These are phyloP conservation scores for Chaunax sp. DNA, from an alignment of 2,797 vertebrate species.

Conservation along the genomic window DNA sequence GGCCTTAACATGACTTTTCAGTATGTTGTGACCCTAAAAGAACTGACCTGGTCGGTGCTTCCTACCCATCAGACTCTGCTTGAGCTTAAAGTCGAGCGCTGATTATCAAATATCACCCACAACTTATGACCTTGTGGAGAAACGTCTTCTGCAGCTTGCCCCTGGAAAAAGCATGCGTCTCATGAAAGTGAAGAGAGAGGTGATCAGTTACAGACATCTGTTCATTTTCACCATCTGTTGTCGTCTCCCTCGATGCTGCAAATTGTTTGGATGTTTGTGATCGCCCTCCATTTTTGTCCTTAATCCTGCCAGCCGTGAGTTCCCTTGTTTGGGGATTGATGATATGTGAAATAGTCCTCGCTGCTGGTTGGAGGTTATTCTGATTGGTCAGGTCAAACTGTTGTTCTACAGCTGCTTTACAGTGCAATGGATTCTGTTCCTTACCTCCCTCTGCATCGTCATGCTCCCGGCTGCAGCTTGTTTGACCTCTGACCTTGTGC, in stretches of 20 bases:
- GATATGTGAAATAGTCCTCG: slow-evolving; percentile 18
- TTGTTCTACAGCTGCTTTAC: not conserved
- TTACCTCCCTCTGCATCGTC: not conserved
- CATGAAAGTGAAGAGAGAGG: slow-evolving; percentile 7
- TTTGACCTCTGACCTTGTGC: slow-evolving; percentile 21
- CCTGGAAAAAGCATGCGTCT: not conserved
- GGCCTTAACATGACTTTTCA: slow-evolving; percentile 32
- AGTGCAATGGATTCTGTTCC: not conserved
- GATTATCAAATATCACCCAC: slow-evolving; percentile 1
- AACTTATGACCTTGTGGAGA: slow-evolving; percentile 13
- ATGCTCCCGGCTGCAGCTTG: not conserved
- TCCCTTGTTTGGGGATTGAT: slow-evolving; percentile 21
- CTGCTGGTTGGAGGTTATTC: slow-evolving; percentile 11
- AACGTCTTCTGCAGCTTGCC: not conserved
- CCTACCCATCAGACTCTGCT: not conserved
- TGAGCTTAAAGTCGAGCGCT: slow-evolving; percentile 4
- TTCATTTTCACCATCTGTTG: slow-evolving; percentile 40
- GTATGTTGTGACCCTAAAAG: not conserved
- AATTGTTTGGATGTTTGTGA: slow-evolving; percentile 29
- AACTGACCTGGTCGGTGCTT: not conserved
- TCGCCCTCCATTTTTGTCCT: not conserved
- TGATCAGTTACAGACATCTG: slow-evolving; percentile 42
- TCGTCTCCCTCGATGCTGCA: not conserved
- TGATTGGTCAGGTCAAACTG: not conserved
- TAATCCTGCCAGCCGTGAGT: slow-evolving; percentile 49